Base-by-base conservation (phyloP, 2,797 vertebrate species). In the Phataginus tetradactyla region DNA sequence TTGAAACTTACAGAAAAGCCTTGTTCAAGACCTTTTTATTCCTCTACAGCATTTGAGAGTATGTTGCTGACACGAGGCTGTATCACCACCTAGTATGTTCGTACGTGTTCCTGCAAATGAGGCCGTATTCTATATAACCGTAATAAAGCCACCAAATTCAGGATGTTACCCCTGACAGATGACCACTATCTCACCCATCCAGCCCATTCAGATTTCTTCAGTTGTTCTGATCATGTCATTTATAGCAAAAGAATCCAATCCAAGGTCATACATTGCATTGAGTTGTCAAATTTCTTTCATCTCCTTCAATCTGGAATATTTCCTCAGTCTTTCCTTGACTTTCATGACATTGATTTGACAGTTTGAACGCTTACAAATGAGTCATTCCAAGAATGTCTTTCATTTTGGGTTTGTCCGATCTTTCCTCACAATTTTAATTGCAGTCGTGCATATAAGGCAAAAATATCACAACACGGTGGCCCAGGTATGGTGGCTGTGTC, bases 401-500 rank as follows among this genome's bases (percentile, higher is more conserved):
- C 39, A 14, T 5, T 21, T 49, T 11, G 68, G 49, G 7, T 42
- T 42, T 63, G n/a, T 17, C 18, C 4, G 64, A 37, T 27, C n/a
- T 20, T 49, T 51, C 9, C 39, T 59, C 8, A 25, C 51, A 17
- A 53, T 68, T 61, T 45, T 72, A 14, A 25, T n/a, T 55, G 45
- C 53, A 14, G 14, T 2, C n/a, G 21, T 71, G 10, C 5, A 9
- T 20, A 14, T 29, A 5, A 39, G n/a, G 18, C 1, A 69, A 59
- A 51, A n/a, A 42, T 10, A 21, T 55, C 49, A 6, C 20, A 57
- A 1, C 3, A 1, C 0, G 7, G 21, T 59, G 45, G 27, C 14
- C 4, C 1, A 39, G 55, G 3, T 8, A 1, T 0, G 0, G 7
- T 4, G 25, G 14, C 59, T 4, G 1, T 4, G 2, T 34, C 10